These are phyloP conservation scores for Drosophila melanica DNA, from an alignment of 1,140 invertebrate genomes.

Conservation along the genomic window DNA sequence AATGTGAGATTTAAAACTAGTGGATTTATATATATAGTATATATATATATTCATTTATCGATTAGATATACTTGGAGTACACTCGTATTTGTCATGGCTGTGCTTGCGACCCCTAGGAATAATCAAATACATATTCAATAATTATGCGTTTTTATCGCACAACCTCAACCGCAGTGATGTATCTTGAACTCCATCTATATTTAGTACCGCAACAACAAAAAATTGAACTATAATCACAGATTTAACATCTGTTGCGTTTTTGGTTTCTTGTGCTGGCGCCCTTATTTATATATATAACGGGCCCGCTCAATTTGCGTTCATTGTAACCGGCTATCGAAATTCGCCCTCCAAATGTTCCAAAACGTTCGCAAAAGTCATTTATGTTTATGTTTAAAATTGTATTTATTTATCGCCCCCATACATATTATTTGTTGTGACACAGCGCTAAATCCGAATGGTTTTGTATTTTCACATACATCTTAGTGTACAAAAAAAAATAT, in stretches of 20 bases:
- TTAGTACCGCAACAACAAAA: not conserved
- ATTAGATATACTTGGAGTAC: constrained; percentile 8
- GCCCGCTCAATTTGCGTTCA: constrained; percentile 20
- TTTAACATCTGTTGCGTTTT: constrained; percentile 26
- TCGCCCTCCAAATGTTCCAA: constrained; percentile 26
- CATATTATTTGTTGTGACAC: constrained; percentile 7
- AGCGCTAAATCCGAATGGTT: not conserved
- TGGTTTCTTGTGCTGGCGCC: constrained; percentile 29
- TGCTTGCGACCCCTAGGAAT: constrained; percentile 10
- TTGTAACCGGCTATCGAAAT: constrained; percentile 37
- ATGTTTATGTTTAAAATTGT: constrained; percentile 17
- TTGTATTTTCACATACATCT: too few relatives aligned
- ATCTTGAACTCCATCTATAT: constrained; percentile 51
- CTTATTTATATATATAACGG: constrained; percentile 24
- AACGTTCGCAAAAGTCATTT: constrained; percentile 19
- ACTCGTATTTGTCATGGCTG: constrained; percentile 8
- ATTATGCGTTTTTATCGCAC: constrained; percentile 7
- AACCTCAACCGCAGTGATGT: constrained; percentile 21
- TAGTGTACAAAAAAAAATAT: too few relatives aligned
- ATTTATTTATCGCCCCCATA: constrained; percentile 22
- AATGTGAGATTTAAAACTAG: too few relatives aligned
- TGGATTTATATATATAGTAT: constrained; percentile 6
- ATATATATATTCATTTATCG: constrained; percentile 16
- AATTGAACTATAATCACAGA: not conserved
- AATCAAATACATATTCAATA: constrained; percentile 13